A percentile compares a stretch with the other conserved stretches of the same genome.
phyloP scores from a whole-genome alignment of 2,888 invertebrate genomes.

The Aleiodes testaceus region DNA sequence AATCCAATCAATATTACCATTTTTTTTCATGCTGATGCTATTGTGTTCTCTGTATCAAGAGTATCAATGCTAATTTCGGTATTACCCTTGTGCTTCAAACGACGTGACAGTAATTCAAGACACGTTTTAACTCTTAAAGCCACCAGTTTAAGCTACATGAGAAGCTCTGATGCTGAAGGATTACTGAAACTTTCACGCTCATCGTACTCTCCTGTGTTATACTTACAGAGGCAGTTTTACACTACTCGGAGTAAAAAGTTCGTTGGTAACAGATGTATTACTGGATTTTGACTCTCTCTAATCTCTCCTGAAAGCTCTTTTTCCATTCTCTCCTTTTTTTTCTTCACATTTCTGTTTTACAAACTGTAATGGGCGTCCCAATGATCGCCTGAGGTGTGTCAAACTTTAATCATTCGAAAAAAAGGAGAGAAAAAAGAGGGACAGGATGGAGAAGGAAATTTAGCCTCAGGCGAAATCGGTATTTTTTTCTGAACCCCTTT shows the following conservation, averaged over 20 bases:
- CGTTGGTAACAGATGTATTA: neutral
- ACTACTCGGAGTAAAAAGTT: neutral
- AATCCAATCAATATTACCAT: neutral
- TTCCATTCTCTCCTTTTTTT: neutral
- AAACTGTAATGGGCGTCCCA: neutral
- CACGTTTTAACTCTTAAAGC: constrained; percentile 18
- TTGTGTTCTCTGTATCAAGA: too few relatives aligned
- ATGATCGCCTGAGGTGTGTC: constrained; percentile 16
- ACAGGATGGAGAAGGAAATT: neutral
- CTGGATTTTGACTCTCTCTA: constrained; percentile 8
- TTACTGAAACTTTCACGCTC: neutral
- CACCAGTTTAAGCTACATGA: constrained; percentile 2
- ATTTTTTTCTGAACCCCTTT: too few relatives aligned
- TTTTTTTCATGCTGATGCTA: neutral
- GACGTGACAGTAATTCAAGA: neutral
- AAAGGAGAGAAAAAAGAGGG: neutral
- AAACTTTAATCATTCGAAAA: neutral
- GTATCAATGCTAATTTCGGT: too few relatives aligned
- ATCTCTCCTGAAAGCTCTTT: neutral
- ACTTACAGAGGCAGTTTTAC: neutral
- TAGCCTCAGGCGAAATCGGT: neutral
- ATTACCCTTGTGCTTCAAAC: neutral
- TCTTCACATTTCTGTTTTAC: neutral
- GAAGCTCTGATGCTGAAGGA: constrained; percentile 2
- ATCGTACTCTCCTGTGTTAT: neutral